Conservation (phyloP, 2,888 invertebrate species). For the Acronicta aceris region DNA sequence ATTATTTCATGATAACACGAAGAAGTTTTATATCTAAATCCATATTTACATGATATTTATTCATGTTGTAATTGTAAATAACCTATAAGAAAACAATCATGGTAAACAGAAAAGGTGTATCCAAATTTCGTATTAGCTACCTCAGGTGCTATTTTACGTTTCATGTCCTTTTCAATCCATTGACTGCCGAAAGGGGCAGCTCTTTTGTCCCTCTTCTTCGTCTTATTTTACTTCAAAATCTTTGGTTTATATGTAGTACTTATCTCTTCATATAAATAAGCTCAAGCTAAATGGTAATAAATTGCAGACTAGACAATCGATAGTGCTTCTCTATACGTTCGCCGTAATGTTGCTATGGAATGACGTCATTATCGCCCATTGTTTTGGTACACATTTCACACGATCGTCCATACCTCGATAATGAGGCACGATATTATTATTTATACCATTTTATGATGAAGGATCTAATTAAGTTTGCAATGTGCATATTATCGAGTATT, state of each 20-base stretch:
- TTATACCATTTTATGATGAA: slow-evolving; percentile 2
- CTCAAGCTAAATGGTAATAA: background rate
- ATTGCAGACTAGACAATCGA: background rate
- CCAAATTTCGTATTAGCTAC: no score
- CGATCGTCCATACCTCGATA: slow-evolving; percentile 23
- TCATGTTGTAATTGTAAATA: no score
- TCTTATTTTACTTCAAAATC: background rate
- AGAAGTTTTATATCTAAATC: no score
- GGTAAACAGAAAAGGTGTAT: no score
- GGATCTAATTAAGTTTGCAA: background rate
- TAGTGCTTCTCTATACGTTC: slow-evolving; percentile 4
- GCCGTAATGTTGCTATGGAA: slow-evolving; percentile 8
- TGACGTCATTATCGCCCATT: slow-evolving; percentile 46
- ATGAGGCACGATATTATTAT: slow-evolving; percentile 18
- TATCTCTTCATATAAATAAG: no score
- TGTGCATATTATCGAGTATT: background rate
- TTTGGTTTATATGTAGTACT: background rate
- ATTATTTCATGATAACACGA: no score
- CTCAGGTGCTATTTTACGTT: no score
- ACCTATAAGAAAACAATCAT: no score
- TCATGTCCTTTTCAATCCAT: no score
- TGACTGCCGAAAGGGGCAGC: background rate
- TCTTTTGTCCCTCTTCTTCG: background rate
- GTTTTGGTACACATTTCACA: slow-evolving; percentile 47
- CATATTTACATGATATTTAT: no score